phyloP scores from a whole-genome alignment of 2,113 vertebrate species.

The Solenodon paradoxus region DNA sequence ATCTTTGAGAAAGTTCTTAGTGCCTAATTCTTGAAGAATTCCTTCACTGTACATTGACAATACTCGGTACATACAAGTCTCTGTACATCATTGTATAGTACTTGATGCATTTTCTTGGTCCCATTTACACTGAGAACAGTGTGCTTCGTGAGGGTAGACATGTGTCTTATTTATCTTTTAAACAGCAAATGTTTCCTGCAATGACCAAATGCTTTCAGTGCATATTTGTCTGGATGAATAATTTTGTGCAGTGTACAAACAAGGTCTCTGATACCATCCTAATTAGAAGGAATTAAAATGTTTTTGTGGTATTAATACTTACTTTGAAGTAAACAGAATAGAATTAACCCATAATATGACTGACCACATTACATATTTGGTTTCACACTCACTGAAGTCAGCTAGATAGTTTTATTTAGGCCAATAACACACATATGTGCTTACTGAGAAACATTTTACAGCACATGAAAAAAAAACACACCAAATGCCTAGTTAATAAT shows the following conservation, averaged over 20 bases:
- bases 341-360: background rate
- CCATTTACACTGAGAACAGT: background rate
- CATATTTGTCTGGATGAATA: background rate
- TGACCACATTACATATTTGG: background rate
- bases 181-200: background rate
- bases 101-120: background rate
- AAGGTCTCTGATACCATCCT: background rate
- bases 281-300: background rate
- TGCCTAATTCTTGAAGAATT: background rate
- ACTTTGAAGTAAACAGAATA: background rate
- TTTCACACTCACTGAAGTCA: conserved; percentile 13
- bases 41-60: background rate
- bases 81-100: background rate
- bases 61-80: background rate
- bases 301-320: background rate
- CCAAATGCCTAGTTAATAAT: conserved; percentile 52
- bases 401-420: background rate
- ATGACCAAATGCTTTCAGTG: background rate
- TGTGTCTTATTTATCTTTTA: background rate
- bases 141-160: background rate
- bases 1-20: background rate
- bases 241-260: background rate
- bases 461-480: background rate
- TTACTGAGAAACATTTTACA: conserved; percentile 22
- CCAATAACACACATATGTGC: background rate